Evolutionary conservation across 2,113 vertebrate genomes (phyloP).

Genomic region (Urocynchramus pylzowi): DNA sequence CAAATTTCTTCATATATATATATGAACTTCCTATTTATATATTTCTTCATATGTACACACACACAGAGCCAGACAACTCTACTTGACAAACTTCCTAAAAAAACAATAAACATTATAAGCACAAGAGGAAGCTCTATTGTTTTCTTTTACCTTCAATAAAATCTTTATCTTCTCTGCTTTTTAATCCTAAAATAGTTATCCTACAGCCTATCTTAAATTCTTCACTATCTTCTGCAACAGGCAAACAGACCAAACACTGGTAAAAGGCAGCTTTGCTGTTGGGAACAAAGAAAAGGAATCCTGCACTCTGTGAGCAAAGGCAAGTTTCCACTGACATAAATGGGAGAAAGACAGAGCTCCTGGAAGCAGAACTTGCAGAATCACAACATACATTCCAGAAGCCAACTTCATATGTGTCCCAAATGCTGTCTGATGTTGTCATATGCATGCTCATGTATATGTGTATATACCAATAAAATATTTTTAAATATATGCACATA

Average conservation of each 20-base stretch:
- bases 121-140: neutral
- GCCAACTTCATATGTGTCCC: neutral
- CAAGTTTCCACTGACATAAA: neutral
- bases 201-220: neutral
- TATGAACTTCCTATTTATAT: neutral
- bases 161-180: neutral
- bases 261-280: neutral
- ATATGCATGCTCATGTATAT: fast-evolving
- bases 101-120: neutral
- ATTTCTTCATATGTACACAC: neutral
- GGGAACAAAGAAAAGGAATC: neutral
- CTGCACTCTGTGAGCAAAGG: neutral
- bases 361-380: neutral
- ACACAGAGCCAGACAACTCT: neutral
- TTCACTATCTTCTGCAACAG: neutral
- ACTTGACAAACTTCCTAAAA: neutral
- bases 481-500: neutral
- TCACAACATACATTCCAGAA: neutral
- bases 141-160: neutral
- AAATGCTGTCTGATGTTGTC: neutral
- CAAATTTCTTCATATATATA: neutral
- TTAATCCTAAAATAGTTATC: neutral
- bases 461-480: neutral
- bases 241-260: neutral
- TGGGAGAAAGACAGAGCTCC: neutral